A percentile compares a stretch with the other conserved stretches of the same genome.
phyloP scores from a whole-genome alignment of 2,888 invertebrate species.

The Oligia latruncula region DNA sequence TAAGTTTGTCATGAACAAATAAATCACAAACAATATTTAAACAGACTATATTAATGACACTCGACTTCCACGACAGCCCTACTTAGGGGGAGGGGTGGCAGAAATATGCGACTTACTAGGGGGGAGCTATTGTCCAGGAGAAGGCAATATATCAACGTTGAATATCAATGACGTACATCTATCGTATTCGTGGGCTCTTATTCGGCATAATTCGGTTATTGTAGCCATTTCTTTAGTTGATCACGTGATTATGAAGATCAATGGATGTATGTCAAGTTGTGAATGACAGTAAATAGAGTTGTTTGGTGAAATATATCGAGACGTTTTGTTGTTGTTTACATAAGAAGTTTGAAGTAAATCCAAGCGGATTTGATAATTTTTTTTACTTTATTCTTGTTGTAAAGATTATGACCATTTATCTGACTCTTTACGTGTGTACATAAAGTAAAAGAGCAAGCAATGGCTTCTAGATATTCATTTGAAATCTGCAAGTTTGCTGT shows the following conservation, averaged over 20 bases:
- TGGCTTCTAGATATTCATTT: not conserved
- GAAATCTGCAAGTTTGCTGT: not conserved
- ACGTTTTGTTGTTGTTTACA: slow-evolving; percentile 25
- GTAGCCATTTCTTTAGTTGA: slow-evolving; percentile 76
- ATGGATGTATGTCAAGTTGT: slow-evolving; percentile 68
- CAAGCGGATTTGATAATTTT: not conserved
- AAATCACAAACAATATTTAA: slow-evolving; percentile 24
- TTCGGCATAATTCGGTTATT: slow-evolving; percentile 82
- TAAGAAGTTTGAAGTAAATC: not conserved
- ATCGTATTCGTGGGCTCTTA: slow-evolving; percentile 77
- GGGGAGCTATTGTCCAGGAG: slow-evolving; percentile 81
- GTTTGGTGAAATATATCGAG: slow-evolving; percentile 42
- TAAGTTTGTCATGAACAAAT: not conserved
- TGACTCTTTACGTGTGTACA: not conserved
- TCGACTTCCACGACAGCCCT: slow-evolving; percentile 71
- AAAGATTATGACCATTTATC: not conserved
- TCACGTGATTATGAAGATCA: slow-evolving; percentile 82
- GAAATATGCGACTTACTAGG: slow-evolving; percentile 74
- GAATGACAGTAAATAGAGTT: slow-evolving; percentile 59
- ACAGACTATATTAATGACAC: slow-evolving; percentile 30
- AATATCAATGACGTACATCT: slow-evolving; percentile 85
- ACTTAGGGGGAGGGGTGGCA: slow-evolving; percentile 70
- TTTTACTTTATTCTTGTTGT: not conserved
- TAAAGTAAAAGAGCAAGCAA: not conserved
- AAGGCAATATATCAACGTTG: slow-evolving; percentile 84